phyloP scores from a whole-genome alignment of 92 coral and sea anemone genomes.

The Actinernus sp. region DNA sequence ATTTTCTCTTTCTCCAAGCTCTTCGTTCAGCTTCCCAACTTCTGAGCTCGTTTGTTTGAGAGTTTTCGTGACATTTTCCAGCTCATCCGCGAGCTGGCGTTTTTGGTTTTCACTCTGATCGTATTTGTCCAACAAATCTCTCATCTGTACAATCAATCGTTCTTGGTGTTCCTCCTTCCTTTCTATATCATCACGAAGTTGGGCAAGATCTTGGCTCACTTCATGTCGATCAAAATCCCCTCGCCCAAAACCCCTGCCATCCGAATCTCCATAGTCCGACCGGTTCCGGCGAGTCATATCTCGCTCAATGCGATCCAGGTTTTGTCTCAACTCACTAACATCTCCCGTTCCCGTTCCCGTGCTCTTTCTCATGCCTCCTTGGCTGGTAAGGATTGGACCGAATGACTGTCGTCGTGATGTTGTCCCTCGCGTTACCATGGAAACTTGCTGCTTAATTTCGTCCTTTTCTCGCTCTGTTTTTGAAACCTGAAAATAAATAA shows the following conservation, averaged over 20 bases:
- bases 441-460: conserved; percentile 77
- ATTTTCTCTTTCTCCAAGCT: conserved; percentile 78
- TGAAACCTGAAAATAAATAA: conserved; percentile 73
- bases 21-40: conserved; percentile 67
- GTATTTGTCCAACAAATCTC: conserved; percentile 68
- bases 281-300: conserved; percentile 58
- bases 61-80: conserved; percentile 72
- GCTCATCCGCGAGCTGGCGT: conserved; percentile 60
- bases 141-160: conserved; percentile 74
- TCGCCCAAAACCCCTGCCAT: conserved; percentile 37
- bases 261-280: conserved; percentile 44
- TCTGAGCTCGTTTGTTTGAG: conserved; percentile 75
- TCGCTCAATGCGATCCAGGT: conserved; percentile 80
- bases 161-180: conserved; percentile 89
- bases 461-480: conserved; percentile 85
- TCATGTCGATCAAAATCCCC: conserved; percentile 31
- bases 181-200: conserved; percentile 79
- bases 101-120: conserved; percentile 84
- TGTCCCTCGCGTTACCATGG: conserved; percentile 66
- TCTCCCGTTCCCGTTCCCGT: conserved; percentile 65
- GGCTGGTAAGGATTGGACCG: conserved; percentile 50
- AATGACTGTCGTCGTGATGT: conserved; percentile 74
- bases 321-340: conserved; percentile 66
- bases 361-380: conserved; percentile 50
- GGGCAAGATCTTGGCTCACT: conserved; percentile 62